Evolutionary conservation across 2,888 invertebrate genomes (phyloP), one percentile per base, ranked within the genome.

Genomic region (Dione vanillae): DNA sequence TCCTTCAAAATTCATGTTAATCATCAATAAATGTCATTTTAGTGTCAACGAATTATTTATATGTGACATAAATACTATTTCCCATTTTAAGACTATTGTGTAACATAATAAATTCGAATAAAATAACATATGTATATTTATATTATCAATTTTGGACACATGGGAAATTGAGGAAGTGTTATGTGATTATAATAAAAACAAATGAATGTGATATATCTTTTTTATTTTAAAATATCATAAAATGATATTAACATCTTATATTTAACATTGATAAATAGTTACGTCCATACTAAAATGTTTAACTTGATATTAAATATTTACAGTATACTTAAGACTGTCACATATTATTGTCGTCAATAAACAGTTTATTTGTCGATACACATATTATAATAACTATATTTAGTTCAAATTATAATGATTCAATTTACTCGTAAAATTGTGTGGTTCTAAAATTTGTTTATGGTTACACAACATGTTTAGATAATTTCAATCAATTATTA

Each of bases 171-270:
- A 12, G 27, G 10, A 27, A 20, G n/a, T 1, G 5, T 27, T 19
- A 14, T 19, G 7, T 1, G 2, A 27, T 12, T 59, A 70, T 77
- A 78, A 73, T 74, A 78, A 79, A 76, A 69, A 56, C 73, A 72
- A 61, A 62, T 27, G 67, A 76, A 75, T 78, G 76, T 77, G 84
- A 86, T 89, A 90, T 85, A 88, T 84, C 85, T 82, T 89, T 82
- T 89, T 91, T 90, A 90, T 91, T 92, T 90, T 89, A 87, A 91
- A 92, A 91, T 91, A 85, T 91, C 91, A 89, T 92, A 92, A 92
- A 91, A 91, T 92, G 91, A 92, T 92, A 92, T 91, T 86, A 93
- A 93, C 93, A 91, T 91, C 92, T 92, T 93, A 92, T 80, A 77
- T 78, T 85, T 91, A 92, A 92, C 92, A 92, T 90, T 91, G 92